A percentile compares a stretch with the other conserved stretches of the same genome.
Conservation (phyloP, 2,888 invertebrate genomes). For the Habrosyne pyritoides region DNA sequence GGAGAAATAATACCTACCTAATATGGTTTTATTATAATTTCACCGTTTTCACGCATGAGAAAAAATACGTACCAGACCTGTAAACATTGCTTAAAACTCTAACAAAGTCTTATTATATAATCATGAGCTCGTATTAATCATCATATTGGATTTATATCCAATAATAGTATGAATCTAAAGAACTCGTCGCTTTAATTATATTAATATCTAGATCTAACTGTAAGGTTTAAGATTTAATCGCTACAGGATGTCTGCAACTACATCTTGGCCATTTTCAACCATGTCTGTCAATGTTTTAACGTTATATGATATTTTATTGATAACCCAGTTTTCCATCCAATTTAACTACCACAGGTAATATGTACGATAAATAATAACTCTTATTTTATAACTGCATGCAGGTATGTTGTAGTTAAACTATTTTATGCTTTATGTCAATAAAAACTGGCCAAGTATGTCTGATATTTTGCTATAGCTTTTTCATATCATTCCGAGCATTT, state of each 20-base stretch:
- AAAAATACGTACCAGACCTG: too few relatives aligned
- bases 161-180: not conserved
- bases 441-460: too few relatives aligned
- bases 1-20: not conserved
- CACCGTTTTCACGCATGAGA: too few relatives aligned
- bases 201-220: conserved; percentile 1
- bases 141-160: not conserved
- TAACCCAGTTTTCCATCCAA: not conserved
- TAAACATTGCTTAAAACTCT: too few relatives aligned
- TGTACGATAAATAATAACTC: too few relatives aligned
- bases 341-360: not conserved
- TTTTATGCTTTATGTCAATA: too few relatives aligned
- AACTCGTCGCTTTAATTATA: not conserved
- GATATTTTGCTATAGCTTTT: too few relatives aligned
- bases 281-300: not conserved
- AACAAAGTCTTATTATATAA: too few relatives aligned
- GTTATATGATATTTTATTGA: not conserved
- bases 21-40: too few relatives aligned
- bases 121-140: not conserved
- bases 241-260: conserved; percentile 3
- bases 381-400: too few relatives aligned
- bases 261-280: not conserved
- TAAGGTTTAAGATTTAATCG: not conserved
- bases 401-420: too few relatives aligned
- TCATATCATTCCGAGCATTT: too few relatives aligned